phyloP scores from a whole-genome alignment of 2,113 vertebrate genomes.

The Micronycteris hirsuta region DNA sequence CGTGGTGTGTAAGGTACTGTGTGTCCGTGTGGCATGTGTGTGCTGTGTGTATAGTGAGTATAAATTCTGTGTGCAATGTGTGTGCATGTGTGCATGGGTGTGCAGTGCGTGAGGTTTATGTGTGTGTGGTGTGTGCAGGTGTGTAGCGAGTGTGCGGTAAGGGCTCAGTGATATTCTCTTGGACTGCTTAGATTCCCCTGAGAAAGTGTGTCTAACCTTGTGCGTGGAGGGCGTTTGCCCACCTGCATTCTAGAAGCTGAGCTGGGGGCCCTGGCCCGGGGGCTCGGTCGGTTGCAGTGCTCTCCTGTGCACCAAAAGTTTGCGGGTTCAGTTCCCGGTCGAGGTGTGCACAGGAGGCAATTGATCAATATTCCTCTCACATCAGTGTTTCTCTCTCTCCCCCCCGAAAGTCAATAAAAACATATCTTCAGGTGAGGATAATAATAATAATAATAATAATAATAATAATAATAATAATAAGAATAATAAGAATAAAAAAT shows the following conservation, averaged over 20 bases:
- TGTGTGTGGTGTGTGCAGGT: not conserved
- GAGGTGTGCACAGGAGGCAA: no score
- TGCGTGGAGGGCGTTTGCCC: not conserved
- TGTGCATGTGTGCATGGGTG: not conserved
- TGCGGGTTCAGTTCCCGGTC: no score
- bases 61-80: not conserved
- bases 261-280: not conserved
- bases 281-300: no score
- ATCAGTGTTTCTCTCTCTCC: no score
- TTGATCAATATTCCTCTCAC: no score
- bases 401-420: no score
- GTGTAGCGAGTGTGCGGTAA: not conserved
- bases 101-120: not conserved
- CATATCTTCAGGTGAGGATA: no score
- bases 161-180: not conserved
- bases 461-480: no score
- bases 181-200: not conserved
- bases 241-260: not conserved
- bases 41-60: not conserved
- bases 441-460: no score
- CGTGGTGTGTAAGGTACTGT: not conserved
- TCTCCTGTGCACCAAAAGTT: no score
- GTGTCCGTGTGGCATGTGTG: not conserved
- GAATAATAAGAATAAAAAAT: no score
- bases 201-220: not conserved